Conservation (phyloP, 1,140 invertebrate species). For the Conus betulinus region DNA sequence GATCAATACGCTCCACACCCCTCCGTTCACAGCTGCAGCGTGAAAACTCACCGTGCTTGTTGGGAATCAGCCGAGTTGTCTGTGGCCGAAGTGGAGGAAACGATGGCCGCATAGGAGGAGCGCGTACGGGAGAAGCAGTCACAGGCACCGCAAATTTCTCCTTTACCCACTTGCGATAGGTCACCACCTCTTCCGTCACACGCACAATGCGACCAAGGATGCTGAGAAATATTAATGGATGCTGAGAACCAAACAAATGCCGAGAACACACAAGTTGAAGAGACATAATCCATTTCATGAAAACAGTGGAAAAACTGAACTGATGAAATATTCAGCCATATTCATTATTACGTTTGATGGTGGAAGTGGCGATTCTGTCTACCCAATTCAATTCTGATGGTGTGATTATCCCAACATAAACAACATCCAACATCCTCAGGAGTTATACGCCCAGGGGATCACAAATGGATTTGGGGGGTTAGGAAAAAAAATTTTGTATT, state of each 20-base stretch:
- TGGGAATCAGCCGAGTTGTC: conserved; percentile 13
- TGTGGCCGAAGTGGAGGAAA: conserved; percentile 8
- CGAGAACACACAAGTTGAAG: too few species aligned
- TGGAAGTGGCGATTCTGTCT: too few species aligned
- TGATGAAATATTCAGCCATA: too few species aligned
- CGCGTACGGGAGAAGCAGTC: neutral
- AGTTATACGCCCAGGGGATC: too few species aligned
- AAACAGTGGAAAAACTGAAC: too few species aligned
- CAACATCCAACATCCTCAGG: too few species aligned
- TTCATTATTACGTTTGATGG: too few species aligned
- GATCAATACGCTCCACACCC: neutral
- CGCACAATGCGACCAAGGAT: conserved; percentile 93
- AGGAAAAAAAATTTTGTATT: too few species aligned
- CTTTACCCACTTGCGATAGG: conserved; percentile 83
- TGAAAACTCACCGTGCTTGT: conserved; percentile 17
- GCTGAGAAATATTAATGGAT: conserved; percentile 53
- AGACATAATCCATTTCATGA: too few species aligned
- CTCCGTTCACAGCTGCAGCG: neutral
- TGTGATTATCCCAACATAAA: too few species aligned
- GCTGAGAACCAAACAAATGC: neutral
- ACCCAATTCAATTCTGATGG: too few species aligned
- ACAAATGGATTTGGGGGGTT: too few species aligned
- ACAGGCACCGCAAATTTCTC: conserved; percentile 52
- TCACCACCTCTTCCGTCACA: conserved; percentile 94
- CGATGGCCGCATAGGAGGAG: conserved; percentile 8